Evolutionary conservation across 2,797 vertebrate species (phyloP).

Genomic region (Gambusia yucatana): DNA sequence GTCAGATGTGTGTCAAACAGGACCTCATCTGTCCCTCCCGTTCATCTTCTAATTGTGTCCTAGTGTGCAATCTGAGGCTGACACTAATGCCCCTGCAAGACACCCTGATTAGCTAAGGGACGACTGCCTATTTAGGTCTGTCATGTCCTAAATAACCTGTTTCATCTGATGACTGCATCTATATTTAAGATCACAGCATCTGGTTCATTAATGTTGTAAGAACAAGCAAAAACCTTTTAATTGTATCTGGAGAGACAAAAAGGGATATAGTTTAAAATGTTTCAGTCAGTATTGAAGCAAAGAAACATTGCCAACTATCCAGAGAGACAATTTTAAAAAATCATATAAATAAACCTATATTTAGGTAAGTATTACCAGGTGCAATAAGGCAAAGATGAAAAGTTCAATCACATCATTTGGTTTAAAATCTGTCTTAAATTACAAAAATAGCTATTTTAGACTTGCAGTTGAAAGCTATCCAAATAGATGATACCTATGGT

Average conservation of each 20-base stretch:
- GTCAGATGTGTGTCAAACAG: conserved; percentile 78
- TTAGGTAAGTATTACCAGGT: too few relatives aligned
- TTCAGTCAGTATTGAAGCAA: background rate
- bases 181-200: conserved; percentile 67
- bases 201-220: conserved; percentile 66
- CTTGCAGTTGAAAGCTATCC: background rate
- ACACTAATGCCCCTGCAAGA: conserved; percentile 30
- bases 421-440: background rate
- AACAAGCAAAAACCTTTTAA: conserved; percentile 24
- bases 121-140: conserved; percentile 34
- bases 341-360: background rate
- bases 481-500: background rate
- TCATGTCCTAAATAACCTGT: conserved; percentile 65
- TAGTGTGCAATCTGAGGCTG: conserved; percentile 51
- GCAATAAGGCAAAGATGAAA: background rate
- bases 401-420: background rate
- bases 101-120: conserved; percentile 32
- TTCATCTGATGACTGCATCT: conserved; percentile 67
- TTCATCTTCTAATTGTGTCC: conserved; percentile 70
- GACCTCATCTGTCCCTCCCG: conserved; percentile 70
- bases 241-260: conserved; percentile 16
- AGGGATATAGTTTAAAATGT: conserved; percentile 5
- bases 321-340: background rate
- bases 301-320: conserved; percentile 4
- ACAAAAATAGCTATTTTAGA: background rate